phyloP scores from a whole-genome alignment of 2,113 vertebrate species.

The Saimiri boliviensis region DNA sequence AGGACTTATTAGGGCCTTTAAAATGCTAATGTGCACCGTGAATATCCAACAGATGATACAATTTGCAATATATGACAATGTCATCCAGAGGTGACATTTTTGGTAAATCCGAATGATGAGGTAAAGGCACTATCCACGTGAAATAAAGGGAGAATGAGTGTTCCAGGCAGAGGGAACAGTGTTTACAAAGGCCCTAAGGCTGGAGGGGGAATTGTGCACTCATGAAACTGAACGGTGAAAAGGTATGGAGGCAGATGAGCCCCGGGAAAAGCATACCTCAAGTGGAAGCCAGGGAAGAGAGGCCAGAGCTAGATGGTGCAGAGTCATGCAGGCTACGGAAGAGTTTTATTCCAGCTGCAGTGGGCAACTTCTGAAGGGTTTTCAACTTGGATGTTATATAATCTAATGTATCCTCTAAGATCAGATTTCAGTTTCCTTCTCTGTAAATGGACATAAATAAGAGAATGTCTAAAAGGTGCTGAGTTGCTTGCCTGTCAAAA shows the following conservation, averaged over 20 bases:
- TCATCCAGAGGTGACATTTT: background rate
- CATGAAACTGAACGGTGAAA: background rate
- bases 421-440: background rate
- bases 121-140: no score
- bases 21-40: fast-evolving
- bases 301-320: background rate
- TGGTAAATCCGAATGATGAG: background rate
- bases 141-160: background rate
- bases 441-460: background rate
- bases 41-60: background rate
- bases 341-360: background rate
- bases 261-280: background rate
- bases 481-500: background rate
- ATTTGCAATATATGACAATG: background rate
- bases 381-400: background rate
- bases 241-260: background rate
- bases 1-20: background rate
- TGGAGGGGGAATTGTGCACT: background rate
- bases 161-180: background rate
- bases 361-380: background rate
- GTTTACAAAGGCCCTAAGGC: background rate
- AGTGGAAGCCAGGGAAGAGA: background rate
- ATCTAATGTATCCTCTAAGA: background rate
- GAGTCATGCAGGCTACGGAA: background rate
- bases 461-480: background rate